Base-by-base conservation (phyloP, 2,797 vertebrate species). In the Decapterus maruadsi region DNA sequence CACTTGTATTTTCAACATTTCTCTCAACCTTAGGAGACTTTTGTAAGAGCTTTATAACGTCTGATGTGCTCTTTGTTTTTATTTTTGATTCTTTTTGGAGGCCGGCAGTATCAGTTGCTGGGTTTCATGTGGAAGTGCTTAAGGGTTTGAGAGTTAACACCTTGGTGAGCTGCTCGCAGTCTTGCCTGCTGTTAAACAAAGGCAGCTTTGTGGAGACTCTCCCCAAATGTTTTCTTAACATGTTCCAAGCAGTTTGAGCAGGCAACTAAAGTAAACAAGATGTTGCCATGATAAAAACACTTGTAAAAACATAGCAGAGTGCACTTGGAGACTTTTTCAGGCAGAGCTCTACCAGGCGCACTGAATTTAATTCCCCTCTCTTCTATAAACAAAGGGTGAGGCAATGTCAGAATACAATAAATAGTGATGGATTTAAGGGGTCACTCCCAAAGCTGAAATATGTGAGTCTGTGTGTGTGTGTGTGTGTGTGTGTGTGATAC, bases 281-380 rank as follows among this genome's bases (percentile, higher is more conserved):
- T 99, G 98, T 99, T 98, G 97, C 97, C 97, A 97, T 96, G 98
- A 99, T 99, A 99, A 99, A 98, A 99, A 98, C 97, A 98, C 97
- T 98, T 98, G 98, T 98, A 96, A 97, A 98, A 99, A 99, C 97
- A 99, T 87, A 95, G 93, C 95, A 92, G 95, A 96, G 95, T 95
- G 95, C 95, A 96, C 96, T 97, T 95, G 91, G 93, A 95, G 90
- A 93, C 96, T 95, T 96, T 96, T 95, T 84, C 75, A 94, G 89
- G 89, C 86, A 85, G 83, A 82, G 87, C 89, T 90, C 78, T 79
- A 88, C 72, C 80, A 78, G 91, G 87, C 77, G 78, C 82, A 74
- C 88, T 86, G 89, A 91, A 87, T 92, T 90, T 90, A 92, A 95
- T 94, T 94, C 93, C 87, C 88, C 84, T 93, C 90, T 85, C 88